Evolutionary conservation across 2,113 vertebrate genomes (phyloP).

Genomic region (Oxyruncus cristatus): DNA sequence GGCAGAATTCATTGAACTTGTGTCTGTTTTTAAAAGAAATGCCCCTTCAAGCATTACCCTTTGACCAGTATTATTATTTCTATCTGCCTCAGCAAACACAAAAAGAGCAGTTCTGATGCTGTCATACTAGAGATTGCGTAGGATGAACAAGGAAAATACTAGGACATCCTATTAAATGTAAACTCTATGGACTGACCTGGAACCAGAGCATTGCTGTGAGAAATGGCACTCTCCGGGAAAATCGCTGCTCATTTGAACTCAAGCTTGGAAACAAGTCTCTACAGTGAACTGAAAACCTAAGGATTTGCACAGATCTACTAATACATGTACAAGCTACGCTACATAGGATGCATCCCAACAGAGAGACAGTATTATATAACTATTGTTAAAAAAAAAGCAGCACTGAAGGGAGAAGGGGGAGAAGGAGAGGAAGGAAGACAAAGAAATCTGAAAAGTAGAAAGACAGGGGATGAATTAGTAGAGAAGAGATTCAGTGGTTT

Average conservation of each 20-base stretch:
- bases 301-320: not conserved
- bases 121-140: not conserved
- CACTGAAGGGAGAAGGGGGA: not conserved
- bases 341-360: accelerated
- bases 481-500: not conserved
- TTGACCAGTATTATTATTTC: not conserved
- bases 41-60: not conserved
- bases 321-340: not conserved
- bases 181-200: accelerated
- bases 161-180: not conserved
- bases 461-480: not conserved
- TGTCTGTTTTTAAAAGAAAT: not conserved
- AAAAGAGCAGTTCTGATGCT: not conserved
- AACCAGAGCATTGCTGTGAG: not conserved
- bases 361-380: not conserved
- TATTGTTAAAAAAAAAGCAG: not conserved
- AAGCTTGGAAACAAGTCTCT: not conserved
- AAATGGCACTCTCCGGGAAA: not conserved
- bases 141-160: not conserved
- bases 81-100: not conserved
- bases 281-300: not conserved
- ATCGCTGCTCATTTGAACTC: not conserved
- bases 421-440: not conserved
- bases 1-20: not conserved
- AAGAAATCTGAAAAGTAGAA: not conserved